Evolutionary conservation across 2,113 vertebrate species (phyloP).

Genomic region (Ceratotherium simum): DNA sequence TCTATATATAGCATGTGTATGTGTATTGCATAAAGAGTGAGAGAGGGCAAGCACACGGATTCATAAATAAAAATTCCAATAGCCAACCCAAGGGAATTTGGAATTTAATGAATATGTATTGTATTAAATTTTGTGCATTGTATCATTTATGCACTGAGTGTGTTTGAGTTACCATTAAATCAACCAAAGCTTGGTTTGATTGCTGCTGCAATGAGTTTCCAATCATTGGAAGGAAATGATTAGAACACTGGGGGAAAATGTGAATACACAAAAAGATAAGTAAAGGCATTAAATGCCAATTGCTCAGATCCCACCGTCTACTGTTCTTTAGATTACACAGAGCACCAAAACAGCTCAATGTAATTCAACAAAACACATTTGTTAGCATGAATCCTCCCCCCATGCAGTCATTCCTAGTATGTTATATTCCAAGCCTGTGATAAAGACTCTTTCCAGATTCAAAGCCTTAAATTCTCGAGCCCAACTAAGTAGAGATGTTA

Average conservation of each 20-base stretch:
- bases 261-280: neutral
- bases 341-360: neutral
- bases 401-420: neutral
- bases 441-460: neutral
- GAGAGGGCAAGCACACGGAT: neutral
- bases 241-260: neutral
- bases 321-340: neutral
- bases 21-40: neutral
- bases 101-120: neutral
- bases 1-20: neutral
- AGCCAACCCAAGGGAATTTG: neutral
- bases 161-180: constrained; percentile 12
- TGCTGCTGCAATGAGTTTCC: neutral
- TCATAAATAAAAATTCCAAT: neutral
- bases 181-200: neutral
- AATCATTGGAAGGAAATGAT: neutral
- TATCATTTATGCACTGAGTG: neutral
- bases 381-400: neutral
- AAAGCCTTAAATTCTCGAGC: constrained; percentile 1
- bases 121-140: neutral
- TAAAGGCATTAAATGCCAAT: neutral
- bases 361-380: neutral
- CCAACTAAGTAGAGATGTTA: neutral
- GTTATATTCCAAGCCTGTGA: neutral
- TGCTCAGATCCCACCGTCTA: neutral